Evolutionary conservation across 2,888 invertebrate genomes (phyloP).

Genomic region (Euplagia quadripunctaria): DNA sequence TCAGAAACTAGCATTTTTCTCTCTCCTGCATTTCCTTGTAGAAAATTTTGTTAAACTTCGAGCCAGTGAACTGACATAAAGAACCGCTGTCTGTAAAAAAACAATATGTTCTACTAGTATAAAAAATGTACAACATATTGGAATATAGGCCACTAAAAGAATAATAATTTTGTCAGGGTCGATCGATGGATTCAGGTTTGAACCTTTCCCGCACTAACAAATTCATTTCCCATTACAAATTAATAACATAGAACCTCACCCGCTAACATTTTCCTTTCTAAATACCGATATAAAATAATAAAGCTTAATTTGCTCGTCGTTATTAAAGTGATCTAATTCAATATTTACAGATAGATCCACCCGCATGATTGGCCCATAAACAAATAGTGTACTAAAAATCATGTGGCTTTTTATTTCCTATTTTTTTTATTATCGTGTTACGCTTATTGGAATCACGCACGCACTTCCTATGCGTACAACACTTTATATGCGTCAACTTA

Average conservation of each 20-base stretch:
- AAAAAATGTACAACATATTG: too few species aligned
- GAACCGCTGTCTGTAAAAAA: not conserved
- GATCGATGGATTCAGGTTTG: not conserved
- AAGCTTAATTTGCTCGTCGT: conserved; percentile 29
- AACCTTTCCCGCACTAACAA: not conserved
- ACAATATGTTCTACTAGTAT: not conserved
- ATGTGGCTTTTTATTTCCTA: conserved; percentile 47
- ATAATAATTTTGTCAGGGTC: not conserved
- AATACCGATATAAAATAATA: conserved; percentile 21
- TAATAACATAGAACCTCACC: not conserved
- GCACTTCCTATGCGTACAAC: conserved; percentile 60
- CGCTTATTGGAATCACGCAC: conserved; percentile 57
- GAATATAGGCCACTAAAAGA: not conserved
- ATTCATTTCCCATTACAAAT: conserved; percentile 13
- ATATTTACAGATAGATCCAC: conserved; percentile 45
- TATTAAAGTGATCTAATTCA: conserved; percentile 40
- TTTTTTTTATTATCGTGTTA: conserved; percentile 53
- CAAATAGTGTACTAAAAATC: conserved; percentile 46
- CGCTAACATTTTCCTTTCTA: conserved; percentile 12
- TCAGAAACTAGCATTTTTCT: not conserved
- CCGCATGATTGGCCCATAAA: conserved; percentile 24
- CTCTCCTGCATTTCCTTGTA: not conserved
- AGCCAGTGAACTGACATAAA: not conserved
- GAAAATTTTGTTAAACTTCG: not conserved
- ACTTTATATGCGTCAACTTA: too few species aligned